Evolutionary conservation across 2,888 invertebrate genomes (phyloP).

Genomic region (Dynastes grantii): DNA sequence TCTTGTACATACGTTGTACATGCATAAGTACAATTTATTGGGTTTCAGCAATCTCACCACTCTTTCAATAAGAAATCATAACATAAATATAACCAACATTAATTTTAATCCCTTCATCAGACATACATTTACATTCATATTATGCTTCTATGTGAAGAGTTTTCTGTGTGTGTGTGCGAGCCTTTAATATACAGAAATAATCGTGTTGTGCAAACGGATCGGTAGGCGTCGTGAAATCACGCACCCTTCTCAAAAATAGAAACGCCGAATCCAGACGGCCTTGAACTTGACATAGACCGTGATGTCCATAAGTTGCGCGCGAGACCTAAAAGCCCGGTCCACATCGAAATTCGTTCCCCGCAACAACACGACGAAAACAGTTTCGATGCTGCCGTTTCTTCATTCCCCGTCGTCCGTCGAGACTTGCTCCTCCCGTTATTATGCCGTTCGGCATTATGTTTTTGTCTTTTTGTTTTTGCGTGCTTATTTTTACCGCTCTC

Average conservation of each 20-base stretch:
- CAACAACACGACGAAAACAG: slow-evolving; percentile 4
- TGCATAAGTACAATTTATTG: no score
- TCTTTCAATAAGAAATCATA: no score
- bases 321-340: slow-evolving; percentile 7
- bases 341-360: slow-evolving; percentile 15
- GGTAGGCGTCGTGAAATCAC: slow-evolving; percentile 33
- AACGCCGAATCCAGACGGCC: slow-evolving; percentile 58
- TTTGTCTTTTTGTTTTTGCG: not conserved
- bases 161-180: not conserved
- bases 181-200: slow-evolving; percentile 5
- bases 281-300: slow-evolving; percentile 59
- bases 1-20: no score
- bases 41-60: no score
- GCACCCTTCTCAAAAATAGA: slow-evolving; percentile 51
- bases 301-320: slow-evolving; percentile 46
- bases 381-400: slow-evolving; percentile 4
- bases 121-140: no score
- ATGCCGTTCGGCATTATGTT: slow-evolving; percentile 1
- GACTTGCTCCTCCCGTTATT: slow-evolving; percentile 3
- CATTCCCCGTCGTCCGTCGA: slow-evolving; percentile 20
- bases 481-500: no score
- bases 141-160: no score
- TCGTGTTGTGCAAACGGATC: slow-evolving; percentile 11
- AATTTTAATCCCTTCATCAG: no score
- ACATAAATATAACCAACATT: no score